Percentiles rank a stretch among this genome's conserved stretches.
Evolutionary conservation across 2,888 invertebrate species (phyloP).

Genomic region (Myathropa florea): DNA sequence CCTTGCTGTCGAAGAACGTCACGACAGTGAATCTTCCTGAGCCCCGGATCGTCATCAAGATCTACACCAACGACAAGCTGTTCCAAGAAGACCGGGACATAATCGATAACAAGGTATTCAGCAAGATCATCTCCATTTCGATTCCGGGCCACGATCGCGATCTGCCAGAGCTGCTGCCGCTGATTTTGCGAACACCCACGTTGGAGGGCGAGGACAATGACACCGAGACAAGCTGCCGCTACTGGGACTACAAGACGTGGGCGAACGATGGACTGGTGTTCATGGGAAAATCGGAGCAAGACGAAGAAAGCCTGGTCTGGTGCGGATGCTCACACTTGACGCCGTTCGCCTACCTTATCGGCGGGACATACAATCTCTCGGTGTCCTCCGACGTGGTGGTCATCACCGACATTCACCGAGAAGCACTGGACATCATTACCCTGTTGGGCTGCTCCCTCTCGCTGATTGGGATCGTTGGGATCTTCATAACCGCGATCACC

Average conservation of each 20-base stretch:
- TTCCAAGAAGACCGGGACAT: conserved; percentile 81
- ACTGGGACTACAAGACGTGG: conserved; percentile 85
- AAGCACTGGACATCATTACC: conserved; percentile 83
- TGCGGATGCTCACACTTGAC: conserved; percentile 84
- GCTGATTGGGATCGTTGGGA: conserved; percentile 82
- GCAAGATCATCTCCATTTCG: conserved; percentile 83
- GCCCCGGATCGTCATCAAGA: conserved; percentile 81
- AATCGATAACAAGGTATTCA: conserved; percentile 75
- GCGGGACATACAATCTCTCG: conserved; percentile 73
- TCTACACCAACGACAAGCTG: conserved; percentile 82
- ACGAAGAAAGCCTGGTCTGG: conserved; percentile 78
- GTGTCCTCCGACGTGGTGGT: conserved; percentile 72
- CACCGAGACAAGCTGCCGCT: conserved; percentile 81
- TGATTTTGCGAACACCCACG: conserved; percentile 77
- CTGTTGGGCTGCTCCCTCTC: conserved; percentile 83
- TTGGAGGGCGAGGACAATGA: conserved; percentile 12
- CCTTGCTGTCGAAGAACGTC: conserved; percentile 44
- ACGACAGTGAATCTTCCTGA: conserved; percentile 70
- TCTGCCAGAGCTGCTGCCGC: conserved; percentile 82
- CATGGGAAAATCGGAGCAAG: conserved; percentile 76
- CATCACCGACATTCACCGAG: conserved; percentile 77
- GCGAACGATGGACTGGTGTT: conserved; percentile 82
- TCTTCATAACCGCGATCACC: conserved; percentile 83
- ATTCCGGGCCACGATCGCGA: conserved; percentile 83
- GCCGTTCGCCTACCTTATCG: conserved; percentile 83